A percentile compares a stretch with the other conserved stretches of the same genome.
These are phyloP conservation scores for Sarcophilus harrisii DNA, from an alignment of 2,797 vertebrate species.

Conservation along the genomic window DNA sequence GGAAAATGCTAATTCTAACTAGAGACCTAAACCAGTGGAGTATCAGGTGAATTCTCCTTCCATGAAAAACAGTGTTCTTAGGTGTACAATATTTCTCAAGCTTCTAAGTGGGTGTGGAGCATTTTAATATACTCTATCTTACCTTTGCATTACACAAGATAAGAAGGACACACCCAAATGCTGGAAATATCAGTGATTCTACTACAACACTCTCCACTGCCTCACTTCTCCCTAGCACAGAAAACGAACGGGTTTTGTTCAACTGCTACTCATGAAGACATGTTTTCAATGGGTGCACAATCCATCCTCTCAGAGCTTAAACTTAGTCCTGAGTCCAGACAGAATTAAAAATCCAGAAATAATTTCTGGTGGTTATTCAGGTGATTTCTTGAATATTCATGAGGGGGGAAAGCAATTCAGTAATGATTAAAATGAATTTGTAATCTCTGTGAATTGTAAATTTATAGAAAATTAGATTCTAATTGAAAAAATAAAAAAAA, in stretches of 20 bases:
- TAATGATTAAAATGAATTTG: background rate
- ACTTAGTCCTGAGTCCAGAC: background rate
- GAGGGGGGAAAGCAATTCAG: background rate
- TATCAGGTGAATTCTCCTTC: fast-evolving
- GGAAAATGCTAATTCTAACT: background rate
- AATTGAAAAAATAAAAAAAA: background rate
- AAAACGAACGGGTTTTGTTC: background rate
- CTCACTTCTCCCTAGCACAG: background rate
- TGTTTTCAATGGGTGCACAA: background rate
- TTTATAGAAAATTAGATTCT: background rate
- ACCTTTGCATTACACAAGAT: background rate
- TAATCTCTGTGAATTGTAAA: background rate
- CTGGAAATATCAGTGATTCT: background rate
- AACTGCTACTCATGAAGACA: background rate
- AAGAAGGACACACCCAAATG: background rate
- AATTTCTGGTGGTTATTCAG: background rate
- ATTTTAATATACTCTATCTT: background rate
- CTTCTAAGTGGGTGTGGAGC: background rate
- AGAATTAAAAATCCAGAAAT: background rate
- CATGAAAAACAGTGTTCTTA: background rate
- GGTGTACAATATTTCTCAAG: background rate
- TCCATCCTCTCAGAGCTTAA: background rate
- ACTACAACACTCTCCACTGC: background rate
- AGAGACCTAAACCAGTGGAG: background rate
- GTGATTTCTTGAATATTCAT: background rate